Evolutionary conservation across 1,140 invertebrate species (phyloP).

Genomic region (Meteorus sp.): DNA sequence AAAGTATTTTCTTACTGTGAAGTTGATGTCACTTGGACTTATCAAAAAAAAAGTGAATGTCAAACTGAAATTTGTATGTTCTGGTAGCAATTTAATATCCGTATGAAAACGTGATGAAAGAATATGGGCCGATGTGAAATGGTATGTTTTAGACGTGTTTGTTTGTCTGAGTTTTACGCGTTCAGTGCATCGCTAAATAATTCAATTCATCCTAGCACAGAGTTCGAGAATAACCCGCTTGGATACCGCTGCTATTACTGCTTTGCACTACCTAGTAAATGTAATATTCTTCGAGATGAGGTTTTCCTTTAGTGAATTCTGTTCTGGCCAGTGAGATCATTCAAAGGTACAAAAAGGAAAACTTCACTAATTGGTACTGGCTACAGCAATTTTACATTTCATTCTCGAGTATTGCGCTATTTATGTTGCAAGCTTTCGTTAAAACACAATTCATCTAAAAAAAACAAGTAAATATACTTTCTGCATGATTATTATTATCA

Average conservation of each 20-base stretch:
- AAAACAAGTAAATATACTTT: too few species aligned
- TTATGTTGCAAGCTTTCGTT: too few species aligned
- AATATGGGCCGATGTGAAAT: too few species aligned
- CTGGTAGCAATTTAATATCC: too few species aligned
- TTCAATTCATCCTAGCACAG: constrained; percentile 40
- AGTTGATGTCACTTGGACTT: not conserved
- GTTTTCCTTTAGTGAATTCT: not conserved
- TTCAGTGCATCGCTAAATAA: constrained; percentile 36
- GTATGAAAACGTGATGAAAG: too few species aligned
- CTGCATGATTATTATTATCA: not conserved
- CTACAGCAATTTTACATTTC: constrained; percentile 10
- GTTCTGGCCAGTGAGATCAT: not conserved
- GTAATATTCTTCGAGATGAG: not conserved
- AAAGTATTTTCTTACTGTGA: not conserved
- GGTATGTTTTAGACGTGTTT: too few species aligned
- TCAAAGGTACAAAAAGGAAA: not conserved
- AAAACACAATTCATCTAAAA: too few species aligned
- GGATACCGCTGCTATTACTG: not conserved
- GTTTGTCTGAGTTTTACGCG: too few species aligned
- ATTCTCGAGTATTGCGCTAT: too few species aligned
- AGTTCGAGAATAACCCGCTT: constrained; percentile 30
- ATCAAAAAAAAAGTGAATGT: too few species aligned
- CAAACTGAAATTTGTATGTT: too few species aligned
- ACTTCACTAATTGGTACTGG: constrained; percentile 4
- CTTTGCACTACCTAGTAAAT: not conserved